Evolutionary conservation across 2,797 vertebrate genomes (phyloP), one percentile per base, ranked within the genome.

Genomic region (Ammospiza maritima): DNA sequence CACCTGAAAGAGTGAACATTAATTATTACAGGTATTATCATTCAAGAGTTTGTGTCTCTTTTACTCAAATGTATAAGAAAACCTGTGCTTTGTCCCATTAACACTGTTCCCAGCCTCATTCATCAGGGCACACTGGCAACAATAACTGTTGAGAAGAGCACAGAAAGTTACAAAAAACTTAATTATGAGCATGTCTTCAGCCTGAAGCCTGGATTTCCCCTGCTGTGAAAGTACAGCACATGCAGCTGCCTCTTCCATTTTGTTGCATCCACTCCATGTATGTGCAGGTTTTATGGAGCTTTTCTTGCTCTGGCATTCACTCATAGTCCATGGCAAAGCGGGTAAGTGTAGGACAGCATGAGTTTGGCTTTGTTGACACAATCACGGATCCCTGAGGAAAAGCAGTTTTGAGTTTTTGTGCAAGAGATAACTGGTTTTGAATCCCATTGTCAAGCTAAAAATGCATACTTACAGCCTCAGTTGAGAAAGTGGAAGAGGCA

Each of bases 171-270:
- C 22, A 62, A 53, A 23, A 69, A 50, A 53, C 10, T 66, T 44
- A 53, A 57, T 48, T 45, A 10, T 4, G 15, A 57, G 8, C 0
- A 0, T 5, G 11, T 12, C 23, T 75, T 61, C 26, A 38, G 16
- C 44, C 58, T 25, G 42, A 51, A 47, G 27, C 26, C 56, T 45
- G 36, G 32, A 48, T 81, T 83, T 44, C 25, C 29, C 8, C 20
- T 34, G 36, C 40, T 32, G 22, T 29, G 50, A 29, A 51, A 72
- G 20, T 27, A 16, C 4, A 5, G 5, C 13, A 17, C 15, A 1
- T 2, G 7, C 19, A 61, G 8, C 23, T 10, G 1, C 14, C 16
- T 13, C 25, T 72, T 64, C 56, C 56, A 36, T 13, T 42, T 69
- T 7, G 0, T 7, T 40, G 29, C 27, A 67, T 16, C 18, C n/a